Conservation (phyloP, 2,113 vertebrate genomes). For the Glaucomys volans region DNA sequence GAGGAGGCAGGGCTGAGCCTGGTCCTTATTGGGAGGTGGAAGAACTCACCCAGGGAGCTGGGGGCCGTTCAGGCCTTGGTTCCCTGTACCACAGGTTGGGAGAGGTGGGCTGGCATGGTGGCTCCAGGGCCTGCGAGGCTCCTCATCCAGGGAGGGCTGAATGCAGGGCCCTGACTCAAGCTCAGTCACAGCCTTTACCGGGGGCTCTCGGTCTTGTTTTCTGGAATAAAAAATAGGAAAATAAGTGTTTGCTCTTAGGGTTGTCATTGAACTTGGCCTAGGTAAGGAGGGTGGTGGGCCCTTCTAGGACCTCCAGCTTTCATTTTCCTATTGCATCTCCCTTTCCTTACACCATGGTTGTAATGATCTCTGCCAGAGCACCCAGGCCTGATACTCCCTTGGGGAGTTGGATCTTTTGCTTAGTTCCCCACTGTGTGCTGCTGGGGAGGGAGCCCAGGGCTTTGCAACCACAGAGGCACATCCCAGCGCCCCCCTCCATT, state of each 20-base stretch:
- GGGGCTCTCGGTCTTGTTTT: neutral
- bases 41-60: neutral
- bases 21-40: neutral
- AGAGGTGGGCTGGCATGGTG: fast-evolving
- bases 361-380: neutral
- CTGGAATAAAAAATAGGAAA: neutral
- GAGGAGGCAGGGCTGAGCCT: neutral
- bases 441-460: neutral
- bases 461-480: neutral
- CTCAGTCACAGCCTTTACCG: neutral
- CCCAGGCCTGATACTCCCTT: neutral
- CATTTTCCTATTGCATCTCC: neutral
- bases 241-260: neutral
- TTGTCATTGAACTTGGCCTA: neutral
- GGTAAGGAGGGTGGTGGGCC: neutral
- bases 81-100: neutral
- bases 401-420: neutral
- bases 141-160: neutral
- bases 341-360: neutral
- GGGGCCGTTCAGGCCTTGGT: too few species aligned
- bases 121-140: neutral
- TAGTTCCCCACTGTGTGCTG: neutral
- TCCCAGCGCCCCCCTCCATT: too few species aligned
- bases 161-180: neutral
- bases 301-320: neutral